Conservation (phyloP, 2,888 invertebrate species). For the Diplazon laetatorius region DNA sequence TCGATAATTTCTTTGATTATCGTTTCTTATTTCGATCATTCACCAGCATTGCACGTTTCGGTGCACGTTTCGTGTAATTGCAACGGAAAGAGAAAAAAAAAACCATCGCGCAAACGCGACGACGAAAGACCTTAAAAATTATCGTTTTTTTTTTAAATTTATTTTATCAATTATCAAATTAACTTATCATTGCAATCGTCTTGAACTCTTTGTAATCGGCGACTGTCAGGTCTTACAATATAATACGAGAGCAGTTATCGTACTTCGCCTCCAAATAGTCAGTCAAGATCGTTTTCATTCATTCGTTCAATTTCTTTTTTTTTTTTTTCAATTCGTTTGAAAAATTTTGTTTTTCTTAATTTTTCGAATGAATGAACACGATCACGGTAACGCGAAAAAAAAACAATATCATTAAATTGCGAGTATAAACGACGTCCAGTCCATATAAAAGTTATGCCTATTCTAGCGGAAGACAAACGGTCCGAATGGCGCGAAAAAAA, state of each 20-base stretch:
- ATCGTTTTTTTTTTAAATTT: slow-evolving; percentile 7
- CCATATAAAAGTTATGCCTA: slow-evolving; percentile 46
- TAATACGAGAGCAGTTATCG: slow-evolving; percentile 54
- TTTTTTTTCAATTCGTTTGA: not conserved
- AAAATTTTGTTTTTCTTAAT: not conserved
- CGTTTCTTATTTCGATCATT: not conserved
- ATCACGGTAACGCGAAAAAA: slow-evolving; percentile 61
- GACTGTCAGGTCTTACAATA: slow-evolving; percentile 58
- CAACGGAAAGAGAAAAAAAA: slow-evolving; percentile 22
- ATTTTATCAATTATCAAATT: not conserved
- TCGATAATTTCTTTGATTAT: not conserved
- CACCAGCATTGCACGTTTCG: slow-evolving; percentile 35
- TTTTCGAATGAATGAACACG: slow-evolving; percentile 33
- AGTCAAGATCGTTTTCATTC: slow-evolving; percentile 55
- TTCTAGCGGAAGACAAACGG: slow-evolving; percentile 33
- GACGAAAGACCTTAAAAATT: slow-evolving; percentile 42
- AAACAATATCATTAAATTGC: slow-evolving; percentile 63
- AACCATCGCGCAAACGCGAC: too few species aligned
- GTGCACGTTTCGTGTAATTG: slow-evolving; percentile 29
- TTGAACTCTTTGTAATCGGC: slow-evolving; percentile 52
- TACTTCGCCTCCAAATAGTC: slow-evolving; percentile 56
- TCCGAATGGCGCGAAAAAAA: slow-evolving; percentile 5
- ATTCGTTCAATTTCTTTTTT: not conserved
- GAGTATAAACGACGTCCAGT: slow-evolving; percentile 61
- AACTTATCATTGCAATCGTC: slow-evolving; percentile 44